These are phyloP conservation scores for Eledone cirrhosa DNA, from an alignment of 2,888 invertebrate species.

Conservation along the genomic window DNA sequence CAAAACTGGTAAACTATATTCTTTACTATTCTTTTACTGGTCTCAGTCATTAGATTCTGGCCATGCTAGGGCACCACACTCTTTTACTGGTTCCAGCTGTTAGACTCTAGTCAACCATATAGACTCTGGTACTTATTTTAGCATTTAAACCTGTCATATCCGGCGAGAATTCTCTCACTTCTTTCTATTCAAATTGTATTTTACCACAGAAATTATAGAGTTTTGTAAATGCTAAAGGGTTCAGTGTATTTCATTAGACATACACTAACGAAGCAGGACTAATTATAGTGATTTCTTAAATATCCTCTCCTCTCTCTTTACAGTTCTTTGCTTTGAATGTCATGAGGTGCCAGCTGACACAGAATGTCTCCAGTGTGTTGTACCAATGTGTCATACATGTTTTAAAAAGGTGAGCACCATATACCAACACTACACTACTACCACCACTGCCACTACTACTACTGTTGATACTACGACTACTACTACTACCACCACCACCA, in stretches of 20 bases:
- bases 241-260: too few species aligned
- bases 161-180: background rate
- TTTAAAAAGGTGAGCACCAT: constrained; percentile 48
- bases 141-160: background rate
- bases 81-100: too few species aligned
- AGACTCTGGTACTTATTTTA: too few species aligned
- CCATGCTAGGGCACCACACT: background rate
- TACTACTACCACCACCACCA: too few species aligned
- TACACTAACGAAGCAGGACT: too few species aligned
- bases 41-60: background rate
- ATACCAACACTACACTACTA: background rate
- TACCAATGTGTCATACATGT: constrained; percentile 51
- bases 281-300: background rate
- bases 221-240: too few species aligned
- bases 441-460: too few species aligned
- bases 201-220: too few species aligned
- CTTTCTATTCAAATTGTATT: too few species aligned
- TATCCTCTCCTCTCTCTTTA: constrained; percentile 35
- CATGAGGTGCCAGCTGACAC: constrained; percentile 42
- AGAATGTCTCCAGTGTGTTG: constrained; percentile 55
- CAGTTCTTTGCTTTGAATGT: constrained; percentile 49
- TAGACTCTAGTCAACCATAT: too few species aligned
- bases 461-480: too few species aligned
- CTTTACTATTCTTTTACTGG: too few species aligned
- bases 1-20: background rate